A percentile compares a stretch with the other conserved stretches of the same genome.
Conservation (phyloP, 2,797 vertebrate species). For the Lepus townsendii region DNA sequence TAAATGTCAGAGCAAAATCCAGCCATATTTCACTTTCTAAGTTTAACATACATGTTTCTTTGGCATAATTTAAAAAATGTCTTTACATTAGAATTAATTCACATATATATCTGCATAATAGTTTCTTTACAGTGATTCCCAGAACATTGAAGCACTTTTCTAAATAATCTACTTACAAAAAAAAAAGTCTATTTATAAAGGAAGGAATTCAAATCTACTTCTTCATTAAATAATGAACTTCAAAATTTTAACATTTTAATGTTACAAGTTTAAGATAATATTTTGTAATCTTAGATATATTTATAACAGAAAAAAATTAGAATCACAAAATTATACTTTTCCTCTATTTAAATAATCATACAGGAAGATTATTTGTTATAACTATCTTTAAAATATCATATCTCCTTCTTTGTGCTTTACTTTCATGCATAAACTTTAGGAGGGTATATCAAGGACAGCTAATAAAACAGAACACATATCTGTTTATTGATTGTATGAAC, state of each 20-base stretch:
- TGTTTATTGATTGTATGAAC: background rate
- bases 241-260: background rate
- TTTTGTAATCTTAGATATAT: background rate
- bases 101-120: background rate
- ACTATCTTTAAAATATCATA: background rate
- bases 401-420: background rate
- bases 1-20: background rate
- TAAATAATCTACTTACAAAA: background rate
- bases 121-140: background rate
- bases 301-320: background rate
- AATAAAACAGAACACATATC: background rate
- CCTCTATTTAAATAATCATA: background rate
- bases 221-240: constrained; percentile 26
- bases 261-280: background rate
- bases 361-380: background rate
- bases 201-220: background rate
- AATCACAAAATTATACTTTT: background rate
- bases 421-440: background rate
- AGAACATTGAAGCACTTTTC: background rate
- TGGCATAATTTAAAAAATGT: background rate
- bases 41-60: background rate
- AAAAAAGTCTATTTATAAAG: background rate
- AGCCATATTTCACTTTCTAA: background rate
- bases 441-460: background rate
- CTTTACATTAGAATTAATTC: background rate